Base-by-base conservation (phyloP, 2,888 invertebrate species). In the Campoplex nolae region DNA sequence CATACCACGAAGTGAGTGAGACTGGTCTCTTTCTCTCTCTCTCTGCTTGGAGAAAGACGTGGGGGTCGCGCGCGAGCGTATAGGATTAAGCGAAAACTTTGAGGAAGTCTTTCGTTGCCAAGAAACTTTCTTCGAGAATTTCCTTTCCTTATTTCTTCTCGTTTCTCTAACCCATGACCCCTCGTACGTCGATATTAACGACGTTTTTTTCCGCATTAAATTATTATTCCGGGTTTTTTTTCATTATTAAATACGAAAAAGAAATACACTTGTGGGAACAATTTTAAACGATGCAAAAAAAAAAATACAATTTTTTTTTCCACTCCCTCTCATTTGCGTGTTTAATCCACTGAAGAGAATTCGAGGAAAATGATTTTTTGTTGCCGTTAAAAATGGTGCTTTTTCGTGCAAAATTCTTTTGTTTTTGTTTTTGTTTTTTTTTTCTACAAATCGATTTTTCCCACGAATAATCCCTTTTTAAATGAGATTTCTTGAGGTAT, bases 161-260 rank as follows among this genome's bases (percentile, higher is more conserved):
- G 28, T 54, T 82, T 45, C 51, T 42, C 67, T 62, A n/a, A 54
- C 65, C 51, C 54, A 38, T 28, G n/a, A 9, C 23, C 38, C 42
- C 32, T 76, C 32, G n/a, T 58, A 75, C 87, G 88, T 90, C 89
- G 89, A 90, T 90, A 90, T 89, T 71, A 70, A 74, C 73, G 73
- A 80, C 85, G 54, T 38, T 84, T 87, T 89, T 86, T 62, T 62
- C 76, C n/a, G 35, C 56, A 54, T 75, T 89, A 85, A 88, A 90
- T 89, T 87, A 87, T 88, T 88, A 84, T 86, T 82, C 42, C 42
- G 18, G 28, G n/a, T 48, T 23, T 48, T 32, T 32, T 35, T 68
- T 74, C 79, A 68, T 70, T 45, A 45, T 35, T 58, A 58, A 58
- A 58, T 58, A 13, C 9, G 11, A 9, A 42, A 58, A 23, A 58